Evolutionary conservation across 35 echinoderm and acorn worm species (phyloP), one percentile per base, ranked within the genome.

Genomic region (Apostichopus parvimensis): DNA sequence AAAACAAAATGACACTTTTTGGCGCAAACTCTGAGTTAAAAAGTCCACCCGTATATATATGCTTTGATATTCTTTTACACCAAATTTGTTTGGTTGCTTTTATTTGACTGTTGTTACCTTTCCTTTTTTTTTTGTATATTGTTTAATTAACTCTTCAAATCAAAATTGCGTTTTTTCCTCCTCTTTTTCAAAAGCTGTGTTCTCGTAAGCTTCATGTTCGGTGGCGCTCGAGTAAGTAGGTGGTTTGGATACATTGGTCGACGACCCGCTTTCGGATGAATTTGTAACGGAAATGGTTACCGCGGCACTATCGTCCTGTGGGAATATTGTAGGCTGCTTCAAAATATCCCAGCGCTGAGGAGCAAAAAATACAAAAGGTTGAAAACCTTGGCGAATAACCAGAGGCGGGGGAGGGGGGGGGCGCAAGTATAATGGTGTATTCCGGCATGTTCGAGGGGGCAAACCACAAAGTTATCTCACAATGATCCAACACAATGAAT

Each of bases 221-320:
- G 85, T 71, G 54, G 85, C 85, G 25, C 59, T 71, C 10, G 24
- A 26, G 59, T 87, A 87, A 22, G 85, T 65, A 24, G 85, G 85
- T 22, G 85, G 85, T 52, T 59, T 66, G 23, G 57, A 87, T 65
- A 62, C 85, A 59, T 82, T 82, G 5, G 79, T 54, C 6, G 85
- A 59, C 56, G 85, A 87, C n/a, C 85, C 85, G 71, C 57, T 71
- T 65, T 87, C 85, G 64, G 85, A 87, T 64, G 85, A 87, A 59
- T 87, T 87, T 57, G 24, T 25, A 28, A 71, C 59, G 57, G 85
- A 65, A 13, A 87, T 26, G 6, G 59, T 66, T 45, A 45, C 34
- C 5, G 59, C 57, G 11, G 12, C 64, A 11, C 6, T 13, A 12
- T 54, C 53, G 59, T 55, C n/a, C 21, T 59, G 11, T n/a, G 85